Base-by-base conservation (phyloP, 2,797 vertebrate genomes). In the Oophaga sylvatica region DNA sequence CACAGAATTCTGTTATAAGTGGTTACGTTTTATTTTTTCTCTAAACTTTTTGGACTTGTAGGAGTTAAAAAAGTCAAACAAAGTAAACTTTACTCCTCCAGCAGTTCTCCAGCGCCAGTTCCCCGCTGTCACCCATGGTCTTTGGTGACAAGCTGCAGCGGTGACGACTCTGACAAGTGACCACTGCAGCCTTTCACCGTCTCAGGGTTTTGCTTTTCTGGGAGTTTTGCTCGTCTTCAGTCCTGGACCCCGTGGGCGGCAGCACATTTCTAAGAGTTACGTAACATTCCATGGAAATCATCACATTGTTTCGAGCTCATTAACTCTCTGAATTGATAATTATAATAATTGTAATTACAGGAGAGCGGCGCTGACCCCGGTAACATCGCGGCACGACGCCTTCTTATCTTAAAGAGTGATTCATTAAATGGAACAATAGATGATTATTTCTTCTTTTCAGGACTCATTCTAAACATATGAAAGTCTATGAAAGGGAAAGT, bases 281-380 rank as follows among this genome's bases (percentile, higher is more conserved):
- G 56, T 76, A 76, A 56, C 73, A 76, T 53, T 53, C 73, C 73
- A 6, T 3, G 22, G 71, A 75, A 19, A 75, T 75, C 73, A 56
- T 76, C 73, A 76, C n/a, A 76, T 76, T 76, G 48, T 76, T 76
- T 76, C 73, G 5, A 76, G 73, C 73, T 76, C 73, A 76, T 76
- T 76, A 76, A 76, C 45, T 76, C 13, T 0, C 73, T 76, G 73
- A 76, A 76, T 76, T 76, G 73, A 53, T 76, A 76, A 76, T 76
- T 76, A 56, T n/a, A 76, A 76, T 56, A 76, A 76, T 48, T 75
- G 48, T 53, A 26, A 76, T 19, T 22, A 26, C 48, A 12, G n/a
- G 11, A 56, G 73, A 56, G 73, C 41, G 2, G 45, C 45, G 12
- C 22, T 56, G 45, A 26, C 48, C 73, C 22, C 22, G 45, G 73